phyloP scores from a whole-genome alignment of 2,113 vertebrate species.

The Paramisgurnus dabryanus region DNA sequence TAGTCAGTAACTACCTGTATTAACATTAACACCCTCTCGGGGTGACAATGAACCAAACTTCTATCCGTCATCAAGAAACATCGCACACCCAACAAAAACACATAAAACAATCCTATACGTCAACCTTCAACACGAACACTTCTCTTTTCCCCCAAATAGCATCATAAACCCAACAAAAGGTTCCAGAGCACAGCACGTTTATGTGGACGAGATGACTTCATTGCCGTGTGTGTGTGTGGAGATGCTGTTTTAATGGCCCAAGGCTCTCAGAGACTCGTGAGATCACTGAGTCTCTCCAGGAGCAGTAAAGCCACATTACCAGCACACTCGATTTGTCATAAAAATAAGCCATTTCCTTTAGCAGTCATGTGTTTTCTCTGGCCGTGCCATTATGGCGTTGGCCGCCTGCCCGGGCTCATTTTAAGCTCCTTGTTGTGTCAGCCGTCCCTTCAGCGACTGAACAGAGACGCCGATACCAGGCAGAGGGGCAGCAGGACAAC shows the following conservation, averaged over 20 bases:
- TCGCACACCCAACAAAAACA: too few species aligned
- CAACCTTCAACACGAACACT: background rate
- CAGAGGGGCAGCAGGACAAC: background rate
- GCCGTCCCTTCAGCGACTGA: slow-evolving; percentile 18
- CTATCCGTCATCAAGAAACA: background rate
- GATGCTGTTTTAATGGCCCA: slow-evolving; percentile 25
- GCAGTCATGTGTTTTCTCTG: slow-evolving; percentile 51
- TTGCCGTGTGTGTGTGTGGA: background rate
- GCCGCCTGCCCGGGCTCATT: slow-evolving; percentile 47
- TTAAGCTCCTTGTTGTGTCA: slow-evolving; percentile 41
- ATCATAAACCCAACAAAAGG: background rate
- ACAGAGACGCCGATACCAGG: background rate
- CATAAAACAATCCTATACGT: background rate
- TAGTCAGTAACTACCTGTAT: too few species aligned
- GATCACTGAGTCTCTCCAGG: slow-evolving; percentile 42
- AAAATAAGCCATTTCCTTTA: slow-evolving; percentile 51
- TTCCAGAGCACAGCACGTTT: background rate
- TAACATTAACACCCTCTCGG: background rate
- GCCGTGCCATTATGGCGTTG: slow-evolving; percentile 48
- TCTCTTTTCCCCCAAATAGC: background rate
- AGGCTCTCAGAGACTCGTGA: slow-evolving; percentile 23
- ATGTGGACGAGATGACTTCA: slow-evolving; percentile 26
- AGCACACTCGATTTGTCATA: slow-evolving; percentile 52
- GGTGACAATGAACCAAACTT: too few species aligned
- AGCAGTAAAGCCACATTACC: slow-evolving; percentile 53